A percentile compares a stretch with the other conserved stretches of the same genome.
phyloP scores from a whole-genome alignment of 2,113 vertebrate genomes.

The Mirounga angustirostris region DNA sequence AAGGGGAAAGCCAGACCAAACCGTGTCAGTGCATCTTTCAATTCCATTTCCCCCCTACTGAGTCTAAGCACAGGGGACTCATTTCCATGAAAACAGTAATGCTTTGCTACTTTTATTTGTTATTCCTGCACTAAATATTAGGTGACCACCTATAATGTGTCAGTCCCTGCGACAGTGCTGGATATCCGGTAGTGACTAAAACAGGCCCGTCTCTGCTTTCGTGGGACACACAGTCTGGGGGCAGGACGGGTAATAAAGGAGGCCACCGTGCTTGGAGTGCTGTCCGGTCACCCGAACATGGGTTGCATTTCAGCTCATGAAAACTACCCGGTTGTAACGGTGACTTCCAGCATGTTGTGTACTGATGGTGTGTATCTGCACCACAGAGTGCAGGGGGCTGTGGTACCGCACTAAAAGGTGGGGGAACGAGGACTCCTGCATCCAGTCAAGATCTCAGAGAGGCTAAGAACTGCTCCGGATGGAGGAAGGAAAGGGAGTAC shows the following conservation, averaged over 20 bases:
- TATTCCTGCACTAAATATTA: neutral
- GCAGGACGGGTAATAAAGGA: neutral
- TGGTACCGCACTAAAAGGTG: neutral
- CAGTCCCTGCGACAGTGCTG: neutral
- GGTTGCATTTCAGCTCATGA: slow-evolving; percentile 48
- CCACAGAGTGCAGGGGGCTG: too few species aligned
- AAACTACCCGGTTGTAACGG: neutral
- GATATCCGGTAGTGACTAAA: neutral
- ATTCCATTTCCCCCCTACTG: neutral
- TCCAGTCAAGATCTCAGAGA: neutral
- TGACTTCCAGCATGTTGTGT: neutral
- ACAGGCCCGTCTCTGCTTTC: slow-evolving; percentile 47
- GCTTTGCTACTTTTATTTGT: neutral
- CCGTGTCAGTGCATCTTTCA: neutral
- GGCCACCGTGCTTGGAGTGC: neutral
- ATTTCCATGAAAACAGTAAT: neutral
- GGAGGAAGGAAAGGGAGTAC: neutral
- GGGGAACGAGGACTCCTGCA: neutral
- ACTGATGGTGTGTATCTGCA: fast-evolving
- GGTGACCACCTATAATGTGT: neutral
- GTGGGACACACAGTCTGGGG: neutral
- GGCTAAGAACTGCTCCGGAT: neutral
- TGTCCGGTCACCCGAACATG: neutral
- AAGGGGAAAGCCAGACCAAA: neutral
- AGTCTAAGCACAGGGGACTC: neutral